These are phyloP conservation scores for Heliconius ethilla DNA, from an alignment of 2,888 invertebrate genomes.

Conservation along the genomic window DNA sequence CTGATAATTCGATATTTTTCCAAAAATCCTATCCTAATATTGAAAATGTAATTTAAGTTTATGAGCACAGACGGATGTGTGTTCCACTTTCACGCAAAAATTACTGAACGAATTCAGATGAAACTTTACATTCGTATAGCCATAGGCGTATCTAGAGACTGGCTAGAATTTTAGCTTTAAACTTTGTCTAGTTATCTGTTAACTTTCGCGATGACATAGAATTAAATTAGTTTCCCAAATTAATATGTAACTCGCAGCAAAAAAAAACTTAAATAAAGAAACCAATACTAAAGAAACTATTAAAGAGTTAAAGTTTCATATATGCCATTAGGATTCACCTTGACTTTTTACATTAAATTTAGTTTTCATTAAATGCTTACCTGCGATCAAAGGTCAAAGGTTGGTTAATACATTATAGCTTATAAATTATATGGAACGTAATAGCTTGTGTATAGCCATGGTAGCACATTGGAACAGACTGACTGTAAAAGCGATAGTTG, in stretches of 20 bases:
- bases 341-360: conserved; percentile 9
- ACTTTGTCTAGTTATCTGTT: too few species aligned
- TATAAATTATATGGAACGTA: not conserved
- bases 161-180: too few species aligned
- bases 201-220: too few species aligned
- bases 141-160: too few species aligned
- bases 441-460: not conserved
- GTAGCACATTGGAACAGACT: not conserved
- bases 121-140: too few species aligned
- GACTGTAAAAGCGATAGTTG: not conserved
- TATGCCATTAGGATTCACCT: not conserved
- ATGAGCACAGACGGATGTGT: too few species aligned
- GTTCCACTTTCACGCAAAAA: too few species aligned
- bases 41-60: too few species aligned
- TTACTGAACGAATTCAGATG: too few species aligned
- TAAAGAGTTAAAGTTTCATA: not conserved
- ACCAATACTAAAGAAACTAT: not conserved
- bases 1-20: not conserved
- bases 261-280: not conserved
- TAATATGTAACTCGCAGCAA: too few species aligned
- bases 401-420: not conserved
- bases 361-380: not conserved
- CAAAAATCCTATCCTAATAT: too few species aligned
- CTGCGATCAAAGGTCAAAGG: conserved; percentile 7
- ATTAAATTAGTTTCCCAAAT: too few species aligned